Base-by-base conservation (phyloP, 1,140 invertebrate species). In the Glomeris maerens region DNA sequence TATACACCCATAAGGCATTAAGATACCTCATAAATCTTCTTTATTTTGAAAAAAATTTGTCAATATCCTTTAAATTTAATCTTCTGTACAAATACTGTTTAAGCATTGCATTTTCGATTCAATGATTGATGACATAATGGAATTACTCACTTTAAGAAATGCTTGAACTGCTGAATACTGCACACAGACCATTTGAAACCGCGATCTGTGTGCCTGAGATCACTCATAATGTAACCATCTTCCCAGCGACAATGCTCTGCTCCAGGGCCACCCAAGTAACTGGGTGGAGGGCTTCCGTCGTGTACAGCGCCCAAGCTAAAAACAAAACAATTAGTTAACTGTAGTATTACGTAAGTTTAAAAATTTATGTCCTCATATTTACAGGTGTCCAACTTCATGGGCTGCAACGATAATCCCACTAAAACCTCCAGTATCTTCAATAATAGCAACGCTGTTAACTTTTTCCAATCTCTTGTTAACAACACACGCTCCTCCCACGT, bases 351-450 rank as follows among this genome's bases (percentile, higher is more conserved):
- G 40, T 42, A 25, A 5, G 40, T 42, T 42, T 7, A 4, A 4
- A 42, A 21, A 21, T 42, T 7, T 17, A 42, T 42, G 20, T 13
- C 17, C 36, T 14, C 42, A 29, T 54, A 83, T 86, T 88, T 78
- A 94, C 88, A 94, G 78, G 75, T 94, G 89, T 56, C 89, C 89
- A 57, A 93, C 86, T 85, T 94, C 90, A 65, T 94, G 89, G 51
- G 89, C 89, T 47, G 89, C 90, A 3, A 94, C 90, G 64, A 94
- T 94, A 61, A 94, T 93, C 41, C 90, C 89, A 60, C 86, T 91
- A 70, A 93, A 94, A 51, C 90, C 90, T 53, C 90, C 90, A 21
- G 88, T 92, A 65, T 94, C 90, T 70, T 94, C 90, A 62, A 94
- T 92, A 60, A 94, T 94, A 58, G 89, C 90, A 50, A 94, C 89